phyloP scores from a whole-genome alignment of 2,113 vertebrate species.

The Cardinalis cardinalis region DNA sequence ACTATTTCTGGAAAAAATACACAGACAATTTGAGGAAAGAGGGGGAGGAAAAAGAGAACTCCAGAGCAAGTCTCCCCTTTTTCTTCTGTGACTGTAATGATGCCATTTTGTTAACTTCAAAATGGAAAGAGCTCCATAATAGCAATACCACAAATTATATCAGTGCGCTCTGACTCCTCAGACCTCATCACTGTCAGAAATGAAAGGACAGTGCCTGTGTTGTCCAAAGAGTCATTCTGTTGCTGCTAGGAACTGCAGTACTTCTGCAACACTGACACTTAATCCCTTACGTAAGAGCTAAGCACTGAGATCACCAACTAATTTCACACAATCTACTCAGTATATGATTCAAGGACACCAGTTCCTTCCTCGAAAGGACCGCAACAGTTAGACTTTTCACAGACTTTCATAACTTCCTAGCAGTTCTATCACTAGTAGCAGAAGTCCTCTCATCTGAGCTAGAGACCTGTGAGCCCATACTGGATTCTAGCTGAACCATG shows the following conservation, averaged over 20 bases:
- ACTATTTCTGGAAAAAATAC: not conserved
- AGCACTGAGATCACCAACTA: not conserved
- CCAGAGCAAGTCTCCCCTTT: not conserved
- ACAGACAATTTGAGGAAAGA: not conserved
- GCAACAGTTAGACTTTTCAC: not conserved
- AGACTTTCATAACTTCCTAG: not conserved
- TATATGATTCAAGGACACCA: not conserved
- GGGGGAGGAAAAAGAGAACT: not conserved
- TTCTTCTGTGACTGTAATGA: not conserved
- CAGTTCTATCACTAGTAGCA: not conserved
- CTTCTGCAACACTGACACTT: not conserved
- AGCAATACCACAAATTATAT: not conserved
- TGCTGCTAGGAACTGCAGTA: not conserved
- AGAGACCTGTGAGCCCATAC: rapidly evolving
- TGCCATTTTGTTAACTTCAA: not conserved
- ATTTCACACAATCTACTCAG: not conserved
- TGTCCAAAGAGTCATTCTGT: not conserved
- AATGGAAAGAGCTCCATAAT: not conserved
- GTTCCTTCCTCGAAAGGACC: not conserved
- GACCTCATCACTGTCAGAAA: not conserved
- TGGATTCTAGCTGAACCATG: not conserved
- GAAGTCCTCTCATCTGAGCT: not conserved
- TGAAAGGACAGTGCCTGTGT: not conserved
- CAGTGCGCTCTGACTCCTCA: not conserved
- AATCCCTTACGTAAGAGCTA: not conserved